phyloP scores from a whole-genome alignment of 2,113 vertebrate genomes.

The Myocastor coypus region DNA sequence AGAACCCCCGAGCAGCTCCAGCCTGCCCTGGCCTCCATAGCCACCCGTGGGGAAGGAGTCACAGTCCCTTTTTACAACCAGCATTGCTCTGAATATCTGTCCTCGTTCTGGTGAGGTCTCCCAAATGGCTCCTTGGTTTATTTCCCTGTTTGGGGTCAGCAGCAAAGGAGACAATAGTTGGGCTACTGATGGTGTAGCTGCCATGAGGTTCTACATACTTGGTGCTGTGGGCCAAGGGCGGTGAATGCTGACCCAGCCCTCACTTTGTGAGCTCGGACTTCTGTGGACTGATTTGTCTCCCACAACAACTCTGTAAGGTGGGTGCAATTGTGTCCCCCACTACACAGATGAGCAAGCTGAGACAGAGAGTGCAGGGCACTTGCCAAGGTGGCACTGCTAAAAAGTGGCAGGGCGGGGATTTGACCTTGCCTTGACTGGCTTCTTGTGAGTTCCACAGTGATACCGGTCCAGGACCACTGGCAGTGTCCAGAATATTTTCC shows the following conservation, averaged over 20 bases:
- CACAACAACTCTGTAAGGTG: not conserved
- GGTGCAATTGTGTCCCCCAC: not conserved
- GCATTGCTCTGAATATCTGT: not conserved
- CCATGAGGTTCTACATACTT: not conserved
- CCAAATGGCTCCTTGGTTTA: not conserved
- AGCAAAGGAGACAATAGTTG: not conserved
- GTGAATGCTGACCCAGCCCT: not conserved
- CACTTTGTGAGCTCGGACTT: not conserved
- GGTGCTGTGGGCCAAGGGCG: not conserved
- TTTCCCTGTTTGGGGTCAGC: not conserved
- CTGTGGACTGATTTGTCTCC: not conserved
- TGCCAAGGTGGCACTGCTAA: not conserved
- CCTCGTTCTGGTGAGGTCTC: not conserved
- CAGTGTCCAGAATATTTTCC: not conserved
- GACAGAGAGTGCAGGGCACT: not conserved
- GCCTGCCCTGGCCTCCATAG: not conserved
- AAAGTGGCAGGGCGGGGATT: not conserved
- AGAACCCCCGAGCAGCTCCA: not conserved
- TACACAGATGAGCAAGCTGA: not conserved
- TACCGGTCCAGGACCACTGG: not conserved
- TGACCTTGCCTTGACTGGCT: not conserved
- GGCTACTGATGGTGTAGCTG: not conserved
- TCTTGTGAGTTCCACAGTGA: not conserved
- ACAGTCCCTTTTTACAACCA: constrained; percentile 42
- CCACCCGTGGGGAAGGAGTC: not conserved